Percentiles rank a stretch among this genome's conserved stretches.
Conservation (phyloP, 2,888 invertebrate species). For the Embidobia sp. region DNA sequence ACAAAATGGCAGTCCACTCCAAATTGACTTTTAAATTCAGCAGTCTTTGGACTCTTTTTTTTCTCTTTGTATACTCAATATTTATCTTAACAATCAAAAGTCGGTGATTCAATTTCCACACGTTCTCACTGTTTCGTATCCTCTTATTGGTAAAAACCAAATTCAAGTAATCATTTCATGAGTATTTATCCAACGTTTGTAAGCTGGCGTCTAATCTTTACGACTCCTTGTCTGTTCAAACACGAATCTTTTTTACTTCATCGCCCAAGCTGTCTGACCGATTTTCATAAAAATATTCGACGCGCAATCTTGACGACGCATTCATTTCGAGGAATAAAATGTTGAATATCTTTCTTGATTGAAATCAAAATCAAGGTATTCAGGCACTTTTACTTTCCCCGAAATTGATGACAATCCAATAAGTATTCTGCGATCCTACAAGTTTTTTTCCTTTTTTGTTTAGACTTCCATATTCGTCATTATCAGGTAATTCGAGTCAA, state of each 20-base stretch:
- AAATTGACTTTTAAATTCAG: conserved; percentile 41
- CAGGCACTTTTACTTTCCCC: conserved; percentile 44
- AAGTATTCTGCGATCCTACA: conserved; percentile 9
- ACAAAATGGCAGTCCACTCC: conserved; percentile 38
- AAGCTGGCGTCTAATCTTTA: conserved; percentile 5
- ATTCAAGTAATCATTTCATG: conserved; percentile 33
- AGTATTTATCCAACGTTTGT: conserved; percentile 51
- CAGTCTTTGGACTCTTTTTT: conserved; percentile 43
- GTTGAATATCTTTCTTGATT: conserved; percentile 22
- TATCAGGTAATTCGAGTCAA: conserved; percentile 15
- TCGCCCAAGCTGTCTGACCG: background rate
- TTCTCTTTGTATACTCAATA: background rate
- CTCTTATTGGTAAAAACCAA: background rate
- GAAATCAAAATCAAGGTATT: conserved; percentile 30
- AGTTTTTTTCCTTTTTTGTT: too few species aligned
- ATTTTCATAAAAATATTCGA: conserved; percentile 15
- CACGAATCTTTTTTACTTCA: conserved; percentile 23
- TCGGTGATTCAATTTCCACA: conserved; percentile 1
- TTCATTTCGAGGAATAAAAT: conserved; percentile 40
- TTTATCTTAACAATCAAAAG: background rate
- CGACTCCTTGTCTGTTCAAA: conserved; percentile 3
- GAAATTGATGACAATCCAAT: conserved; percentile 18
- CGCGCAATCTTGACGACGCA: conserved; percentile 13
- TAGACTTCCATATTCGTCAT: background rate
- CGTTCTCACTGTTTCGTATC: background rate